Evolutionary conservation across 2,113 vertebrate species (phyloP).

Genomic region (Chionodraco myersi): DNA sequence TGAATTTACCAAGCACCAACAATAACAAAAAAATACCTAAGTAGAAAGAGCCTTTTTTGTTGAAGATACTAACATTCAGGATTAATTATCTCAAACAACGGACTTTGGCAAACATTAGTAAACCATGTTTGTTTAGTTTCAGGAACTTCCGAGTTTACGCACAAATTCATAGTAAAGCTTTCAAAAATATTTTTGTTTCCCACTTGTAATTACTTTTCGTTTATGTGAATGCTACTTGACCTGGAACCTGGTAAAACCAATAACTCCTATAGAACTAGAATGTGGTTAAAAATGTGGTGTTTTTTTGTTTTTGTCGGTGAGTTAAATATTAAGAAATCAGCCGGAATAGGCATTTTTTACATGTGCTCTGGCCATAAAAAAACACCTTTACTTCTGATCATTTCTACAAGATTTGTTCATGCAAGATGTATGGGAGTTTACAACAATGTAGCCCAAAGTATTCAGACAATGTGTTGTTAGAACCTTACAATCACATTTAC

Average conservation of each 20-base stretch:
- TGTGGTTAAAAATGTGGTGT: background rate
- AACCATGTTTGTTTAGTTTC: constrained; percentile 1
- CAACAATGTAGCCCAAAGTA: background rate
- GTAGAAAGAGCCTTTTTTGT: no score
- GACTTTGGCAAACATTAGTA: background rate
- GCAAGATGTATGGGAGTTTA: background rate
- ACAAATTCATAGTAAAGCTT: background rate
- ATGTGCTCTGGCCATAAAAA: no score
- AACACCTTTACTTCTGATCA: no score
- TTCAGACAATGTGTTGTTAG: background rate
- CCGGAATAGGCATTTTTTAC: background rate
- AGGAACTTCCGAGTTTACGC: background rate
- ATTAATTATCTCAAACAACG: background rate
- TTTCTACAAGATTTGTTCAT: background rate
- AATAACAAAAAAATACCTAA: background rate
- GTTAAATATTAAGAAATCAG: background rate
- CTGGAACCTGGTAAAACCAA: background rate
- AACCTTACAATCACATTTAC: background rate
- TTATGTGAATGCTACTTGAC: background rate
- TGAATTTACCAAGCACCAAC: background rate
- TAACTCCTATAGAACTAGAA: background rate
- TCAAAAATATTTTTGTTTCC: background rate
- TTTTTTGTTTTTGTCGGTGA: background rate
- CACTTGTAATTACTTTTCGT: background rate
- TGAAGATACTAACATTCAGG: background rate